A percentile compares a stretch with the other conserved stretches of the same genome.
Conservation (phyloP, 2,113 vertebrate genomes). For the Marcusenius ussheri region DNA sequence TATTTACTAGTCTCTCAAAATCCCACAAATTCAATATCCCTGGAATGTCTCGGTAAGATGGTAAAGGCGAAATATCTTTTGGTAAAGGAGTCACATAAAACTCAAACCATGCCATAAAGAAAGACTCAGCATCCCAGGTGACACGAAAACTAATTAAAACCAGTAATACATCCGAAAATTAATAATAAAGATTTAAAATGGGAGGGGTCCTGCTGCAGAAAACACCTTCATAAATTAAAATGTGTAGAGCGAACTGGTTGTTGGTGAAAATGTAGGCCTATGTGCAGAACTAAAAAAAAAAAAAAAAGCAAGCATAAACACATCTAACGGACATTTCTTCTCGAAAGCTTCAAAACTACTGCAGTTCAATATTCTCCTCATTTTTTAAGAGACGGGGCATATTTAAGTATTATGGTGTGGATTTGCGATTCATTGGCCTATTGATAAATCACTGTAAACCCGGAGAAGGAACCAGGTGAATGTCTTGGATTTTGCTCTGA, state of each 20-base stretch:
- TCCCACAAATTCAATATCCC: not conserved
- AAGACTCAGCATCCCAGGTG: not conserved
- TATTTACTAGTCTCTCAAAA: not conserved
- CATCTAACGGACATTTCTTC: not conserved
- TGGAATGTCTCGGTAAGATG: not conserved
- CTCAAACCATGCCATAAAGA: not conserved
- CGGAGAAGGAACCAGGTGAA: not conserved
- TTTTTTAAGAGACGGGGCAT: not conserved
- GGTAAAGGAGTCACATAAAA: not conserved
- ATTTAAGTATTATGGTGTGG: not conserved
- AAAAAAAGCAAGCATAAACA: not conserved
- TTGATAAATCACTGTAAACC: not conserved
- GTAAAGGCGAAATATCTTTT: not conserved
- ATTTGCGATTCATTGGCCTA: not conserved
- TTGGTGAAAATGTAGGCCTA: not conserved
- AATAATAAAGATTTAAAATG: not conserved
- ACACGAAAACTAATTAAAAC: not conserved
- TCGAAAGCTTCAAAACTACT: not conserved
- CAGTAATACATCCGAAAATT: not conserved
- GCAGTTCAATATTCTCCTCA: not conserved
- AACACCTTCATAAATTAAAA: not conserved
- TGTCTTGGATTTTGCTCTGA: not conserved
- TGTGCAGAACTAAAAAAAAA: not conserved
- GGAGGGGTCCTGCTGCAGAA: not conserved
- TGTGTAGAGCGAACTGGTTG: not conserved